Evolutionary conservation across 2,888 invertebrate species (phyloP).

Genomic region (Pharmacophagus antenor): DNA sequence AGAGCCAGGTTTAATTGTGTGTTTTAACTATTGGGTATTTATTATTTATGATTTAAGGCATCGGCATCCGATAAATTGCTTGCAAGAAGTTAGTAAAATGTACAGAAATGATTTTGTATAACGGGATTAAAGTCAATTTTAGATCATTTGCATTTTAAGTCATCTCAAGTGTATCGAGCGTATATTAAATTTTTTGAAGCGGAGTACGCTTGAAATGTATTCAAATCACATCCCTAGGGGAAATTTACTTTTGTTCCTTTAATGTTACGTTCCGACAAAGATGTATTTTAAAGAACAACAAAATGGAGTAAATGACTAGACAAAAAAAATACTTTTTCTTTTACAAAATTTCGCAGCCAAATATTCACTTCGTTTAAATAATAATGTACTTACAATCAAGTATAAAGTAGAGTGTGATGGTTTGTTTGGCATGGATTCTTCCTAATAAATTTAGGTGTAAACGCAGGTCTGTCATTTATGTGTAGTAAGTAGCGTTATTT

Average conservation of each 20-base stretch:
- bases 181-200: slow-evolving; percentile 18
- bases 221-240: slow-evolving; percentile 23
- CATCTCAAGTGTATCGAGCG: slow-evolving; percentile 7
- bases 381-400: too few species aligned
- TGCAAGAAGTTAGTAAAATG: not conserved
- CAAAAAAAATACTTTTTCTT: too few species aligned
- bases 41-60: too few species aligned
- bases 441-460: too few species aligned
- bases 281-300: not conserved
- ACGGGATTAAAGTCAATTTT: not conserved
- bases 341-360: too few species aligned
- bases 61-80: not conserved
- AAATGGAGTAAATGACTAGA: not conserved
- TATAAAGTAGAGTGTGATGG: too few species aligned
- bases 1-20: too few species aligned
- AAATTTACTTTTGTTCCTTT: slow-evolving; percentile 22
- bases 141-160: slow-evolving; percentile 13
- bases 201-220: slow-evolving; percentile 18
- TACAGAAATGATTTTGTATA: not conserved
- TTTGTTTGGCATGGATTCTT: too few species aligned
- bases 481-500: too few species aligned
- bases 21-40: too few species aligned
- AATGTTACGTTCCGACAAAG: slow-evolving; percentile 4
- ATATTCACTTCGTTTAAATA: too few species aligned
- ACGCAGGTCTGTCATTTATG: too few species aligned